A percentile compares a stretch with the other conserved stretches of the same genome.
These are phyloP conservation scores for Pseudeuparius sepicola DNA, from an alignment of 2,888 invertebrate genomes.

Conservation along the genomic window DNA sequence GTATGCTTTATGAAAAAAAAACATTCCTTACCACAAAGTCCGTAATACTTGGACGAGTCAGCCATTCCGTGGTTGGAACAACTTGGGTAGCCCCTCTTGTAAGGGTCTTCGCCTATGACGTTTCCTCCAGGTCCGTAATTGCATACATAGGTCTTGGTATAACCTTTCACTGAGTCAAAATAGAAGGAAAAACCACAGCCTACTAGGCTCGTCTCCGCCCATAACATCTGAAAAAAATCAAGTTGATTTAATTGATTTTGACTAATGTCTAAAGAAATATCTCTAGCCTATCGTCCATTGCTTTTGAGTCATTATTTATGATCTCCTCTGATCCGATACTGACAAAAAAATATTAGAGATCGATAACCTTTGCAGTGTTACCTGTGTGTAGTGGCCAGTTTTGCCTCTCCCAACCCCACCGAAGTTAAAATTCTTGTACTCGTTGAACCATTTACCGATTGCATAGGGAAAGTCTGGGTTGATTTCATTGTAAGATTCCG, in stretches of 20 bases:
- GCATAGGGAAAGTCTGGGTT: constrained; percentile 64
- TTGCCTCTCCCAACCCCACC: constrained; percentile 48
- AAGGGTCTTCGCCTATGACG: constrained; percentile 64
- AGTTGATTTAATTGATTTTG: constrained; percentile 12
- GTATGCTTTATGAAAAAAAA: not conserved
- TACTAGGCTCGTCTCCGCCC: constrained; percentile 75
- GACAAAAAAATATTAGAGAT: no score
- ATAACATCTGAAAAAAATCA: constrained; percentile 62
- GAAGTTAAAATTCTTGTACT: constrained; percentile 49
- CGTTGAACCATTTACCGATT: constrained; percentile 69
- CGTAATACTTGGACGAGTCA: constrained; percentile 62
- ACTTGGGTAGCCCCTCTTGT: constrained; percentile 63
- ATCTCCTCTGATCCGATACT: no score
- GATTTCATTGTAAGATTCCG: constrained; percentile 47
- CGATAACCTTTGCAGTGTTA: no score
- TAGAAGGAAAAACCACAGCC: constrained; percentile 84
- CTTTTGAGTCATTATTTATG: no score
- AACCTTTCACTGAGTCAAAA: constrained; percentile 60
- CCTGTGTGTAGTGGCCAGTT: constrained; percentile 81
- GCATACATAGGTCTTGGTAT: constrained; percentile 43
- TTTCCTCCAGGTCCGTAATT: constrained; percentile 48
- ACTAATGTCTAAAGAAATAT: not conserved
- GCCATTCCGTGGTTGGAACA: constrained; percentile 60
- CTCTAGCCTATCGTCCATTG: not conserved
- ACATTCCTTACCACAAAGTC: constrained; percentile 62